Percentiles rank a stretch among this genome's conserved stretches.
Conservation (phyloP, 2,113 vertebrate genomes). For the Carlito syrichta region DNA sequence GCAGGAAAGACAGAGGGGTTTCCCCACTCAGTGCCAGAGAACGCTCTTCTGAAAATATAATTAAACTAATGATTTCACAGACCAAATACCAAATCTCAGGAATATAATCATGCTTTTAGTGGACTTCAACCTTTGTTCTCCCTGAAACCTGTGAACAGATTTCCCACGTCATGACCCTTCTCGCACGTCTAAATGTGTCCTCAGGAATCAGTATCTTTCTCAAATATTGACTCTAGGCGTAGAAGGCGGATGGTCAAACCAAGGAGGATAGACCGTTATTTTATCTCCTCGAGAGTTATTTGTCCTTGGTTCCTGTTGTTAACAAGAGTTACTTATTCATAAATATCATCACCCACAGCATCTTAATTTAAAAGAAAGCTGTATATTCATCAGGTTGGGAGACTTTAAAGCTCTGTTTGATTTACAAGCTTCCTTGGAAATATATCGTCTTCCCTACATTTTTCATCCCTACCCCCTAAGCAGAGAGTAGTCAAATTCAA, state of each 20-base stretch:
- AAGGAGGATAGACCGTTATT: not conserved
- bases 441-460: not conserved
- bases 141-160: not conserved
- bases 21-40: not conserved
- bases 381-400: not conserved
- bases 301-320: not conserved
- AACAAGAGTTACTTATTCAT: not conserved
- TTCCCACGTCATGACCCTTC: not conserved
- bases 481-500: not conserved
- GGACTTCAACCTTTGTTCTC: not conserved
- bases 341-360: not conserved
- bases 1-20: not conserved
- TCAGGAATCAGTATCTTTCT: not conserved
- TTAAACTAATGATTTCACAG: constrained; percentile 29
- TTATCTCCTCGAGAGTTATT: not conserved
- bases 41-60: not conserved
- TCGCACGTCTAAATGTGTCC: not conserved
- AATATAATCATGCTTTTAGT: not conserved
- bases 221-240: not conserved
- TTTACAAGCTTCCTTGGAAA: not conserved
- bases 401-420: not conserved
- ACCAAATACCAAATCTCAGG: constrained; percentile 22
- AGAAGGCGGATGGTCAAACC: not conserved
- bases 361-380: not conserved
- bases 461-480: not conserved